Evolutionary conservation across 1,140 invertebrate species (phyloP).

Genomic region (Pemphigus obesinymphae): DNA sequence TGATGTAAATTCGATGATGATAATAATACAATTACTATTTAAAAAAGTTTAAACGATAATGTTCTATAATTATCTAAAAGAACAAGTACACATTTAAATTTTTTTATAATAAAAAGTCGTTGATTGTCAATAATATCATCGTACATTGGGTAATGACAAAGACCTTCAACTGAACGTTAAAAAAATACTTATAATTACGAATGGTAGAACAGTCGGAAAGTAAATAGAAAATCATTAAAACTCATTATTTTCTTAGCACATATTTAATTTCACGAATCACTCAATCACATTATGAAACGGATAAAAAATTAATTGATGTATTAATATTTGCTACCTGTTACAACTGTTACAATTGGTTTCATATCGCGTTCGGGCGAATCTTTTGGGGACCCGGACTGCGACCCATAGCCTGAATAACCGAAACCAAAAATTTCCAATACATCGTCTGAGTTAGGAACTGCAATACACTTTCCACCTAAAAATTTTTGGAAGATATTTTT

Average conservation of each 20-base stretch:
- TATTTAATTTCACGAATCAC: background rate
- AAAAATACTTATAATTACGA: background rate
- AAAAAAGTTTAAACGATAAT: background rate
- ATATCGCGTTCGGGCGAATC: conserved; percentile 12
- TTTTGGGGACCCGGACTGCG: background rate
- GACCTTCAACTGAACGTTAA: background rate
- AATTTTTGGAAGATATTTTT: background rate
- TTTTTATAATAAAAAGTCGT: background rate
- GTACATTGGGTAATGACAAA: background rate
- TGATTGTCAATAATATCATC: background rate
- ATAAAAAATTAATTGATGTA: background rate
- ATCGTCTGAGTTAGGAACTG: conserved; percentile 16
- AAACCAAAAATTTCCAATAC: conserved; percentile 31
- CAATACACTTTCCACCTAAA: conserved; percentile 28
- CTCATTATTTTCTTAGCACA: background rate
- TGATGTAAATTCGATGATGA: too few species aligned
- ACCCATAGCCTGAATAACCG: background rate
- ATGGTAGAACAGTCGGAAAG: background rate
- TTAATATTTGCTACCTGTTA: conserved; percentile 27
- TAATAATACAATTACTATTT: background rate
- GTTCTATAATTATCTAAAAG: background rate
- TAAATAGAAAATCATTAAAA: background rate
- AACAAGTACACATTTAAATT: background rate
- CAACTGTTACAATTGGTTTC: conserved; percentile 11
- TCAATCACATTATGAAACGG: background rate